Conservation (phyloP, 92 coral and sea anemone species). For the Nematostella vectensis region DNA sequence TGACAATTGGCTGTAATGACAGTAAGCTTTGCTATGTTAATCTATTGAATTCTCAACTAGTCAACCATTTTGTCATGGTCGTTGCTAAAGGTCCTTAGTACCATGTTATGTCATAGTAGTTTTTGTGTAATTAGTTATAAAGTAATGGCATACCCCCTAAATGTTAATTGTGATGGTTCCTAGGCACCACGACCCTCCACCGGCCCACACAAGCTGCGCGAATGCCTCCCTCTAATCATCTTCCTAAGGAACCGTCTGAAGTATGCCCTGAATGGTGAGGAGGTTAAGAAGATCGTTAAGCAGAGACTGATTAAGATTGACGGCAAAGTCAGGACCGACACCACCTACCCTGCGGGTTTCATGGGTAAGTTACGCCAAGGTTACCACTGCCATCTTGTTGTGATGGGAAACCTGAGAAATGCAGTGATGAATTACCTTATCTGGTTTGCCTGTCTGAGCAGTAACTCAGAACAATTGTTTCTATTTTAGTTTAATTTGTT, state of each 20-base stretch:
- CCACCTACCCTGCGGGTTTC: conserved; percentile 86
- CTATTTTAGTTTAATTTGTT: too few species aligned
- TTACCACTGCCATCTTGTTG: not conserved
- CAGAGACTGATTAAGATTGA: conserved; percentile 93
- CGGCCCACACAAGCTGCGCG: conserved; percentile 98
- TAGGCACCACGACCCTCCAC: conserved; percentile 99
- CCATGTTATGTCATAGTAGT: too few species aligned
- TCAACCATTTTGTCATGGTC: too few species aligned
- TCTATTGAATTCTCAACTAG: too few species aligned
- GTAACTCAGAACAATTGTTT: not conserved
- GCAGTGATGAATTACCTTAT: not conserved
- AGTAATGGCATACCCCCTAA: too few species aligned
- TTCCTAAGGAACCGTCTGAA: conserved; percentile 96
- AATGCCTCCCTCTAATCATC: conserved; percentile 80
- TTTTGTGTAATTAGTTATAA: too few species aligned
- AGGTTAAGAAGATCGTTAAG: conserved; percentile 91
- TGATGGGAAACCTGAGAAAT: not conserved
- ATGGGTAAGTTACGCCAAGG: conserved; percentile 66
- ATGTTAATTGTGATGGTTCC: too few species aligned
- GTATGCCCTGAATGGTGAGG: conserved; percentile 88
- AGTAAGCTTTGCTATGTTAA: too few species aligned
- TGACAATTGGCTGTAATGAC: too few species aligned
- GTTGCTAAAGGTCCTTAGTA: too few species aligned
- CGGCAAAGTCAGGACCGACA: conserved; percentile 96
- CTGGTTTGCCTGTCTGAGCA: too few species aligned